Evolutionary conservation across 92 coral and sea anemone species (phyloP), one percentile per base, ranked within the genome.

Genomic region (Parazoanthus swiftii): DNA sequence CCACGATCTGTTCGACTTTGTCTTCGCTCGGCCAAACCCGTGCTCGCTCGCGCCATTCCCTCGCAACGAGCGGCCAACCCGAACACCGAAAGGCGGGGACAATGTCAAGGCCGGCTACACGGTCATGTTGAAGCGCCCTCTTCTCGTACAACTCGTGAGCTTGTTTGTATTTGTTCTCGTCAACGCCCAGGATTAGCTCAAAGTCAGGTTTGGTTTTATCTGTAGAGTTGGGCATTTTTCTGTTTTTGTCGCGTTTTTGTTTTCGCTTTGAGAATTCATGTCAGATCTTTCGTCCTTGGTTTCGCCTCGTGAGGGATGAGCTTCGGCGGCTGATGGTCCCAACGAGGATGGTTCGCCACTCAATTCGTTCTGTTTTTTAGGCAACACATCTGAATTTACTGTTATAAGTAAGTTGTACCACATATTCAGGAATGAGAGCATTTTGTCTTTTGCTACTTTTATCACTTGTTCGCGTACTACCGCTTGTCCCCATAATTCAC

Each of bases 1-100:
- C 89, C 35, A 88, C 44, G 65, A 95, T 82, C 80, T 77, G 86
- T 36, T 85, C 35, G 58, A 95, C 80, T 44, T 89, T 86, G 15
- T 89, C 77, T 6, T 67, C 87, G 9, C 86, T 81, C 42, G 98
- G 98, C 98, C 98, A 93, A 79, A 83, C 66, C 23, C 98, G 96
- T 36, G 74, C 90, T 20, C 96, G 89, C 75, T 65, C 81, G 23
- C 79, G 26, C 98, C 98, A 95, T 76, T 90, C 90, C 33, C 74
- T 42, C 25, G 96, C 93, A 67, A 88, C 88, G 8, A 37, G 78
- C 20, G 96, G 95, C 98, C 98, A 95, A 23, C 94, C 95, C 2
- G 65, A 66, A 46, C 91, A 88, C 68, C 70, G 91, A 42, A 93
- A 88, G 15, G 98, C 95, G 35, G 95, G 95, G 43, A 95, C 94